phyloP scores from a whole-genome alignment of 2,797 vertebrate species.

The Borostomias antarcticus region DNA sequence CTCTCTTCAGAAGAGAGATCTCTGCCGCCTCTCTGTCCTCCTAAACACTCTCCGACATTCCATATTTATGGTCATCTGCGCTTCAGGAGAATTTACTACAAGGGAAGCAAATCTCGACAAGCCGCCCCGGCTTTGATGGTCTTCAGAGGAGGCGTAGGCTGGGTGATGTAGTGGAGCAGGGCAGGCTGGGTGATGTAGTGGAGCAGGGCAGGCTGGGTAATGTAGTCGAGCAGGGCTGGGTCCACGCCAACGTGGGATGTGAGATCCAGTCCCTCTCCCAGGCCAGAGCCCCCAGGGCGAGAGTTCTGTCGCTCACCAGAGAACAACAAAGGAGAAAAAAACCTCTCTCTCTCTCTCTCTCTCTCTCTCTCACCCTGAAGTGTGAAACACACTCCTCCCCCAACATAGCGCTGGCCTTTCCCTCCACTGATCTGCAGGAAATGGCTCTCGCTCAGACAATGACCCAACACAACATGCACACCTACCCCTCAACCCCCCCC shows the following conservation, averaged over 20 bases:
- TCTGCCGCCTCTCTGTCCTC: too few species aligned
- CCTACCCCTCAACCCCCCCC: conserved; percentile 50
- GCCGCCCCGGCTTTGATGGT: too few species aligned
- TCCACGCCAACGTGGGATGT: conserved; percentile 72
- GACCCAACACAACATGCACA: conserved; percentile 32
- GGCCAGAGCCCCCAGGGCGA: conserved; percentile 71
- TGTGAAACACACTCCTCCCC: conserved; percentile 82
- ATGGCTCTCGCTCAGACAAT: conserved; percentile 80
- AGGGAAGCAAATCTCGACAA: too few species aligned
- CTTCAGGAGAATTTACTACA: too few species aligned
- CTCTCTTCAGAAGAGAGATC: conserved; percentile 54
- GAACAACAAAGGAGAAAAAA: conserved; percentile 82
- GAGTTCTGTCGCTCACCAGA: conserved; percentile 74
- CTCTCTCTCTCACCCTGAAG: too few species aligned
- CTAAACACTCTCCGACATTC: too few species aligned
- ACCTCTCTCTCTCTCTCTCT: conserved; percentile 67
- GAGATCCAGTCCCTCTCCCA: conserved; percentile 78
- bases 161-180: too few species aligned
- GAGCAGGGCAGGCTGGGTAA: too few species aligned
- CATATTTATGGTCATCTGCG: too few species aligned
- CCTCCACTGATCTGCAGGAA: conserved; percentile 83
- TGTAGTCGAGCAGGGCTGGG: conserved; percentile 71
- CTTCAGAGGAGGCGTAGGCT: too few species aligned
- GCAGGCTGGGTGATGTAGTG: too few species aligned
- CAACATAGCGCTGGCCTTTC: conserved; percentile 73